Base-by-base conservation (phyloP, 64 coral and sea anemone genomes). In the Cladopsammia gracilis region DNA sequence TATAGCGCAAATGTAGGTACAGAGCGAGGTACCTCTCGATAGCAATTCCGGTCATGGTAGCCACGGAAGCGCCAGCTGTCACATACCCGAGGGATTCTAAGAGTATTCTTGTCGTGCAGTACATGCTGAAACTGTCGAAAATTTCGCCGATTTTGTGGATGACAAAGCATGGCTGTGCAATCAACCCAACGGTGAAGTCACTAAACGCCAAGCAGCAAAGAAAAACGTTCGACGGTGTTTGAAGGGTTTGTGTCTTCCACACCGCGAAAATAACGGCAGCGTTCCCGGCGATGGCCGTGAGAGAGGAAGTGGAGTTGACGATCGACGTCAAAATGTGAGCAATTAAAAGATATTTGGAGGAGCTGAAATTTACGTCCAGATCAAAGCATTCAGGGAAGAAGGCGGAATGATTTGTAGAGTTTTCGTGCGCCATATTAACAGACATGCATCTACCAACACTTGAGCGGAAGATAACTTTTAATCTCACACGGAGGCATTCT, bases 131-230 rank as follows among this genome's bases (percentile, higher is more conserved):
- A 16, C 25, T 59, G 75, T 76, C 49, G 19, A 69, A 43, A 48
- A 95, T 62, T 42, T 87, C 25, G 25, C 88, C 82, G 7, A 95
- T 77, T 64, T 91, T 91, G 45, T 95, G 68, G 71, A 71, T 61
- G 43, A 95, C 70, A 58, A 86, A 90, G 47, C 68, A 66, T 22
- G 95, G 95, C 11, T 96, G 95, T 18, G 74, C 83, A 60, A 96
- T 71, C 16, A 89, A 3, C 6, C 95, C 95, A 19, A 90, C 89
- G 26, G 83, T 71, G 15, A 96, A 14, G 48, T 93, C 95, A 16
- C 83, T 68, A 23, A 79, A 10, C n/a, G 90, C 95, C 34, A 96
- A 71, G n/a, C 95, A 75, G 15, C 68, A 76, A 10, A 96, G 62
- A 19, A 96, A 87, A 43, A 92, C 26, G 71, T 89, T 89, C 4